Evolutionary conservation across 2,113 vertebrate species (phyloP).

Genomic region (Thamnophis sirtalis): DNA sequence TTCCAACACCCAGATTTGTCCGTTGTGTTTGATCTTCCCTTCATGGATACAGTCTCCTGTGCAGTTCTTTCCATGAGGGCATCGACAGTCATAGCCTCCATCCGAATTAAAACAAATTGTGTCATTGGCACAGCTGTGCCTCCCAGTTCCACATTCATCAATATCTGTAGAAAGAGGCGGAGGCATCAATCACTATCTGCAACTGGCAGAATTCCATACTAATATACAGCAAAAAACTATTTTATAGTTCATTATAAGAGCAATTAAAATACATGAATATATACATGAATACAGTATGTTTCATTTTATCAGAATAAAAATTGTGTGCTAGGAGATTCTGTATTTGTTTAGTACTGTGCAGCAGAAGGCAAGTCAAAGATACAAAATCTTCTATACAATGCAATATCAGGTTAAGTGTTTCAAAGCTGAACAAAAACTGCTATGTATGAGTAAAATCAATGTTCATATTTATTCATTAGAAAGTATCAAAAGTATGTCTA

Average conservation of each 20-base stretch:
- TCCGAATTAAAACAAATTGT: conserved; percentile 98
- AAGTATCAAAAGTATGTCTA: conserved; percentile 17
- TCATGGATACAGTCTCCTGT: conserved; percentile 93
- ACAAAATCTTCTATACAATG: too few species aligned
- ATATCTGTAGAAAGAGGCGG: conserved; percentile 78
- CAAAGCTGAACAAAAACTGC: background rate
- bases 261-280: conserved; percentile 4
- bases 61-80: conserved; percentile 96
- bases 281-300: background rate
- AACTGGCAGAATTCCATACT: conserved; percentile 37
- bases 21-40: conserved; percentile 90
- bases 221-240: conserved; percentile 6
- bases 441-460: background rate
- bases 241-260: background rate
- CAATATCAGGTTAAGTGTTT: background rate
- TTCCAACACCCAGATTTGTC: conserved; percentile 98
- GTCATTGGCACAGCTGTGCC: conserved; percentile 95
- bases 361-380: background rate
- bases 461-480: conserved; percentile 28
- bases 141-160: conserved; percentile 91
- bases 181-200: conserved; percentile 33
- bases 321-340: background rate
- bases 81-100: conserved; percentile 96
- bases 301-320: conserved; percentile 6
- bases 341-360: background rate